Percentiles rank a stretch among this genome's conserved stretches.
These are phyloP conservation scores for Adineta ricciae DNA, from an alignment of 2,888 invertebrate genomes.

Conservation along the genomic window DNA sequence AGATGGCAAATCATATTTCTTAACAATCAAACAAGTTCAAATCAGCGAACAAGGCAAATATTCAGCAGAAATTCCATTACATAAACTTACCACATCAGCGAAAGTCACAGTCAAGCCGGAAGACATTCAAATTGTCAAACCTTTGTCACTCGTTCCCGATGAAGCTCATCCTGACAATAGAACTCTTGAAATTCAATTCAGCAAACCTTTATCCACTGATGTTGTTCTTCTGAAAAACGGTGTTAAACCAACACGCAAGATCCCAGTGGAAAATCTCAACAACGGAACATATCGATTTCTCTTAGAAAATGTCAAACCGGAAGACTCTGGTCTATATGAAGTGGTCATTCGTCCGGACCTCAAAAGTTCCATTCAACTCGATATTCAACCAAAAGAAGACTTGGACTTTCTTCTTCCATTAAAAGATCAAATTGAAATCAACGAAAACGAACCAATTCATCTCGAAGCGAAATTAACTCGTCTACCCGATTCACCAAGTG, in stretches of 20 bases:
- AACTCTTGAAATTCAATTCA: constrained; percentile 32
- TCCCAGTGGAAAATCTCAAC: neutral
- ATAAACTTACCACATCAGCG: neutral
- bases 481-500: neutral
- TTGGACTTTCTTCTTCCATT: neutral
- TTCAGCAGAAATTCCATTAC: constrained; percentile 21
- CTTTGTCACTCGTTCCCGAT: neutral
- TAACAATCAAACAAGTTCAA: constrained; percentile 28
- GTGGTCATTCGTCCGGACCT: neutral
- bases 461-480: neutral
- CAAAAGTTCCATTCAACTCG: neutral
- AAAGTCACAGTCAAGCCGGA: neutral
- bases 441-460: constrained; percentile 12
- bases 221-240: neutral
- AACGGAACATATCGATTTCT: neutral
- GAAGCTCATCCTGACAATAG: constrained; percentile 2
- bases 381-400: neutral
- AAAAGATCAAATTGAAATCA: neutral
- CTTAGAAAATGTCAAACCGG: neutral
- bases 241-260: neutral
- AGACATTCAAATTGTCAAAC: neutral
- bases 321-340: neutral
- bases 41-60: constrained; percentile 25
- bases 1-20: constrained; percentile 30
- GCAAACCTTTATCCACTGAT: constrained; percentile 2